Percentiles rank a stretch among this genome's conserved stretches.
phyloP scores from a whole-genome alignment of 2,113 vertebrate species.

The Notarius quadriscutis region DNA sequence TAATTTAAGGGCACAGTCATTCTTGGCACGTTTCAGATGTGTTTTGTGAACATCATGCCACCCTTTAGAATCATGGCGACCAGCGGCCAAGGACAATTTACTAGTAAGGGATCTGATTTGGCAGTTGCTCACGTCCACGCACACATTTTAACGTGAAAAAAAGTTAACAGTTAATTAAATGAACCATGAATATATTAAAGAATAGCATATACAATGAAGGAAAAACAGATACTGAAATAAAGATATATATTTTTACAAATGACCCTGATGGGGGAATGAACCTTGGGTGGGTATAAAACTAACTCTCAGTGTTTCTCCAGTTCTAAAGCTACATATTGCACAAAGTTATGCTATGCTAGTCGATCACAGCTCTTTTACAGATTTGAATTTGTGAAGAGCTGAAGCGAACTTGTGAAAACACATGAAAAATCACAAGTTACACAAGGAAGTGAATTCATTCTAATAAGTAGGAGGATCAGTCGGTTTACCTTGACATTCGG shows the following conservation, averaged over 20 bases:
- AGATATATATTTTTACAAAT: neutral
- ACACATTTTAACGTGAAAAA: neutral
- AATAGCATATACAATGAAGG: neutral
- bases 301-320: neutral
- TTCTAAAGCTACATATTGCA: neutral
- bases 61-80: neutral
- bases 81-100: neutral
- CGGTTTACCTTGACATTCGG: conserved; percentile 86
- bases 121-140: neutral
- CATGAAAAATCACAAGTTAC: neutral
- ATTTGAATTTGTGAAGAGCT: neutral
- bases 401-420: neutral
- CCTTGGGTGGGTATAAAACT: neutral
- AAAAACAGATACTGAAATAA: neutral
- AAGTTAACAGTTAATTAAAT: neutral
- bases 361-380: neutral
- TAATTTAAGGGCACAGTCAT: neutral
- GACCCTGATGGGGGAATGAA: neutral
- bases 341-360: neutral
- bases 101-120: neutral
- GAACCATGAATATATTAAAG: neutral
- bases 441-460: neutral
- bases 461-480: neutral
- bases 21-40: neutral
- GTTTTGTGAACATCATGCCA: neutral